A percentile compares a stretch with the other conserved stretches of the same genome.
phyloP scores from a whole-genome alignment of 2,113 vertebrate genomes.

The Amphiprion ocellaris region DNA sequence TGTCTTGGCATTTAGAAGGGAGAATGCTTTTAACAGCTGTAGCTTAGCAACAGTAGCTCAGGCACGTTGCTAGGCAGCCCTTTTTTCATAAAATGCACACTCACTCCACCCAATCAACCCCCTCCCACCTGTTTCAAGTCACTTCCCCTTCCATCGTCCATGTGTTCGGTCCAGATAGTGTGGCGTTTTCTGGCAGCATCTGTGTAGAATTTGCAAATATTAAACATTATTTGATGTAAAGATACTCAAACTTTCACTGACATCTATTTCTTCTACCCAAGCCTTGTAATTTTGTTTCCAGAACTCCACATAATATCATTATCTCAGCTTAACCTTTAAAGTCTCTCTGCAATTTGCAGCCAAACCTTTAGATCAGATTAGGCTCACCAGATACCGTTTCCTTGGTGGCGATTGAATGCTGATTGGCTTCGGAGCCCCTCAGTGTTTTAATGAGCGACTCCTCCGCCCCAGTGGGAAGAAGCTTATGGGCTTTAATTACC shows the following conservation, averaged over 20 bases:
- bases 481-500: constrained; percentile 68
- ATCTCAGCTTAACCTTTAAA: constrained; percentile 17
- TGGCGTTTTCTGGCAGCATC: not conserved
- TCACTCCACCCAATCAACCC: constrained; percentile 73
- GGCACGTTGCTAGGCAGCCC: constrained; percentile 91
- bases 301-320: not conserved
- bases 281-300: not conserved
- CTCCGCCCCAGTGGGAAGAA: constrained; percentile 30
- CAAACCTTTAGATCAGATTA: constrained; percentile 32
- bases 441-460: constrained; percentile 42
- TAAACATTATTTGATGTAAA: too few relatives aligned
- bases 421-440: constrained; percentile 18
- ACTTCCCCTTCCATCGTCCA: constrained; percentile 47
- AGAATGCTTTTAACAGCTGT: constrained; percentile 91
- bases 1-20: constrained; percentile 88
- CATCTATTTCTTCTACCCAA: too few relatives aligned
- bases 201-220: too few relatives aligned
- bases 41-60: constrained; percentile 92
- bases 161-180: constrained; percentile 16
- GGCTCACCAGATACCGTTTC: not conserved
- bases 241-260: too few relatives aligned
- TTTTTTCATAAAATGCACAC: constrained; percentile 85
- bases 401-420: not conserved
- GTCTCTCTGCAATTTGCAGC: not conserved
- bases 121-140: constrained; percentile 28